Evolutionary conservation across 2,113 vertebrate species (phyloP).

Genomic region (Terrapene triunguis): DNA sequence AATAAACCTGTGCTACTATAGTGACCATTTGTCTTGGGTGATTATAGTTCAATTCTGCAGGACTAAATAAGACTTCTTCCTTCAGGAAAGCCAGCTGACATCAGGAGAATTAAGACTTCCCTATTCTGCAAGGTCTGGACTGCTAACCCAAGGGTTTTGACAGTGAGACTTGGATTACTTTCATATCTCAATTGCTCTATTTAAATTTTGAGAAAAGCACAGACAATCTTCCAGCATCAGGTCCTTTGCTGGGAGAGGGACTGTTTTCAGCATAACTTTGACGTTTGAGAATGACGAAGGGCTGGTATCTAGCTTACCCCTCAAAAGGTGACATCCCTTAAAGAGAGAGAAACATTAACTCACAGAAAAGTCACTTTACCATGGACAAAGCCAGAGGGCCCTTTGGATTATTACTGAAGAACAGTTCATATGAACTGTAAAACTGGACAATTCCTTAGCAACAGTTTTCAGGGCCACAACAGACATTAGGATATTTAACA

Average conservation of each 20-base stretch:
- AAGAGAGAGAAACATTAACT: background rate
- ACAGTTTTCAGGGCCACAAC: background rate
- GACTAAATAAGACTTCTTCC: background rate
- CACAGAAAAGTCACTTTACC: background rate
- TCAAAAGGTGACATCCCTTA: background rate
- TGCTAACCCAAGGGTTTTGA: background rate
- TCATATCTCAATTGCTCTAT: no score
- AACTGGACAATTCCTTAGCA: background rate
- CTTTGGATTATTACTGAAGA: background rate
- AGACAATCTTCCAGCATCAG: background rate
- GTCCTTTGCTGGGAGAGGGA: background rate
- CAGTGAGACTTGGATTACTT: background rate
- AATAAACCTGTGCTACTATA: background rate
- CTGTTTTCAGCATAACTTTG: background rate
- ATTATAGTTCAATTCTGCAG: background rate
- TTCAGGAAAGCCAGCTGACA: background rate
- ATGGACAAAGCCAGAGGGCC: rapidly evolving
- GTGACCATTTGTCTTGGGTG: background rate
- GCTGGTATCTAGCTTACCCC: background rate
- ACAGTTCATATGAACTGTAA: background rate
- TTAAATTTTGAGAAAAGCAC: background rate
- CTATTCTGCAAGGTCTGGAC: background rate
- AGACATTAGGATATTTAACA: background rate
- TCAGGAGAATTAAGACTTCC: background rate
- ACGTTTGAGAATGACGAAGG: background rate